Evolutionary conservation across 1,140 invertebrate genomes (phyloP), one percentile per base, ranked within the genome.

Genomic region (Manduca sexta): DNA sequence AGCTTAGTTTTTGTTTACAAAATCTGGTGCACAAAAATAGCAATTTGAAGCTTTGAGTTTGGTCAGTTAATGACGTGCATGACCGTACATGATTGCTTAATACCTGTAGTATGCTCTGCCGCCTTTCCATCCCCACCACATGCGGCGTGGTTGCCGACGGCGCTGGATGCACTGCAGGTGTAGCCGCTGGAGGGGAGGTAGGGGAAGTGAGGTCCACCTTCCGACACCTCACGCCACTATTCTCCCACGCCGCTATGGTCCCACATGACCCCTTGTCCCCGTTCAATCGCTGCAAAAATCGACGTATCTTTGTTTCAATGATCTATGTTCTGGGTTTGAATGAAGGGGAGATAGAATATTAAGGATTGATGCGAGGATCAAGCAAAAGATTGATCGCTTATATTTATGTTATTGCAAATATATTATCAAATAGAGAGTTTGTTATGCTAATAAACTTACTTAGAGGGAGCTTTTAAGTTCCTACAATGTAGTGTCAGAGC

Each of bases 211-310:
- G 63, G 43, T 86, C 88, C 40, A 89, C 84, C 70, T 89, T 89
- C 11, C 88, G 80, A 61, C 88, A 89, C 26, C 88, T 72, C 15
- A 89, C 88, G 8, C 87, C 88, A 13, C 84, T 88, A 0, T 88
- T 88, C 45, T 91, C 89, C 90, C 90, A 91, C 2, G 87, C 87
- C 0, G 88, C 88, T 12, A 89, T 85, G 8, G 89, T 90, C 52
- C 88, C 87, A 56, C 88, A 90, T 34, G 88, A 88, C 18, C 87
- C 88, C 63, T 90, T 91, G 50, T 91, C 90, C 52, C 89, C 89
- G 41, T 88, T 89, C 33, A 90, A 73, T 62, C 89, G 86, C 91
- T 92, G 69, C 45, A 82, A 76, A 34, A 46, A 60, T 46, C 42
- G 48, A n/a, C 45, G 45, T 39, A 54, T 50, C 53, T 55, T 55